phyloP scores from a whole-genome alignment of 2,888 invertebrate species.

The Cephus pygmeus region DNA sequence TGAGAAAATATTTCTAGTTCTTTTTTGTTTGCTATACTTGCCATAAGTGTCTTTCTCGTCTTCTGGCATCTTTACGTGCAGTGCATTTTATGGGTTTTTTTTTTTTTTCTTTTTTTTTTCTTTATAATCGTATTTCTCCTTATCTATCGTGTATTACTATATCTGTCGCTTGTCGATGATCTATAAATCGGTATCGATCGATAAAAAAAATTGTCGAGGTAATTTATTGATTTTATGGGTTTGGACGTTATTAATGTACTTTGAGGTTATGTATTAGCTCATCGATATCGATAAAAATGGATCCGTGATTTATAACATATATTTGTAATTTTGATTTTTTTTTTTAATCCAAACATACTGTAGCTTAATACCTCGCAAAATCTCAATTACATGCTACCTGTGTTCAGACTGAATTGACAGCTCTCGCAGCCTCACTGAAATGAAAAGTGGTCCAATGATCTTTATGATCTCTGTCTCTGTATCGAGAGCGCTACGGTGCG shows the following conservation, averaged over 20 bases:
- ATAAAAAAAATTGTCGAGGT: no score
- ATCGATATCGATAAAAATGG: no score
- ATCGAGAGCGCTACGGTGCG: constrained; percentile 17
- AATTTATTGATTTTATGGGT: no score
- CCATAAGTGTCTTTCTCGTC: neutral
- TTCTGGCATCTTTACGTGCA: neutral
- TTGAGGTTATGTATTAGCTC: no score
- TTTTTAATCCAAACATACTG: no score
- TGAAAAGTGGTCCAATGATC: constrained; percentile 17
- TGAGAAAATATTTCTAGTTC: neutral
- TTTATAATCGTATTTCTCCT: neutral
- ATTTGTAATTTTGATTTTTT: no score
- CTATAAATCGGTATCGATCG: no score
- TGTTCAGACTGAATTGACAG: neutral
- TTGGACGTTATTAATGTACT: no score
- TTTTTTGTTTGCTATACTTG: neutral
- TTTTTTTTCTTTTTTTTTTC: no score
- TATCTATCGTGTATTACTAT: neutral
- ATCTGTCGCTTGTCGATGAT: no score
- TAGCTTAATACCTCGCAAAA: neutral
- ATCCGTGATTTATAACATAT: no score
- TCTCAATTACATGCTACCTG: constrained; percentile 8
- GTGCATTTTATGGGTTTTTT: neutral
- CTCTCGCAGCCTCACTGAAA: neutral
- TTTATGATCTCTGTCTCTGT: constrained; percentile 7